A percentile compares a stretch with the other conserved stretches of the same genome.
Evolutionary conservation across 2,113 vertebrate genomes (phyloP).

Genomic region (Castor canadensis): DNA sequence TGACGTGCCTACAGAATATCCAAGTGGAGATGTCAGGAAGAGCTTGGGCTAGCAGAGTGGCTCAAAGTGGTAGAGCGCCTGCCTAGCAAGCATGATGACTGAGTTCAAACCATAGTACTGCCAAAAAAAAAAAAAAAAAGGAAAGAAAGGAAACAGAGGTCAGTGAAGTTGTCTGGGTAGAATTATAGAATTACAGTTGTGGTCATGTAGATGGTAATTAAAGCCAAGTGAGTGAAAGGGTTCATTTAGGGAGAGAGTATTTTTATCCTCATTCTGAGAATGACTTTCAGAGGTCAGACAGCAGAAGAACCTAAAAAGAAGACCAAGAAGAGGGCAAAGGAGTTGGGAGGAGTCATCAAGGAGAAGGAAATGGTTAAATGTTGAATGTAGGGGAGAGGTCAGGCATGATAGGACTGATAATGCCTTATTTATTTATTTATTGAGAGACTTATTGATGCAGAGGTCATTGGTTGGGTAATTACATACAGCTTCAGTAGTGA

Average conservation of each 20-base stretch:
- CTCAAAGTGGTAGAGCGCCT: no score
- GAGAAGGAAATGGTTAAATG: constrained; percentile 30
- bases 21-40: constrained; percentile 26
- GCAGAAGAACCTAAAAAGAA: constrained; percentile 16
- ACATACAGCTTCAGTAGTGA: background rate
- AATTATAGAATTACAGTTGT: constrained; percentile 1
- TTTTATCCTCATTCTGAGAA: background rate
- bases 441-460: background rate
- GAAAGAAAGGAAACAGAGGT: constrained; percentile 22
- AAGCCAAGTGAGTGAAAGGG: constrained; percentile 10
- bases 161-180: constrained; percentile 15
- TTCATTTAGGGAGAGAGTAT: background rate
- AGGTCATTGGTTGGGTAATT: constrained; percentile 13
- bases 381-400: constrained; percentile 29
- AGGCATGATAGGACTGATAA: constrained; percentile 1
- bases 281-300: constrained; percentile 22
- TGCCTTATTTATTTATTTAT: background rate
- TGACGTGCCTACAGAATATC: background rate
- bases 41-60: no score
- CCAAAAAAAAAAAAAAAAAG: no score
- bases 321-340: background rate
- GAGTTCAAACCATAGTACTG: no score
- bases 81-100: no score
- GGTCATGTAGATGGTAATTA: background rate
- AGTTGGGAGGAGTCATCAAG: background rate